Percentiles rank a stretch among this genome's conserved stretches.
phyloP scores from a whole-genome alignment of 2,888 invertebrate species.

The Eugnorisma glareosa region DNA sequence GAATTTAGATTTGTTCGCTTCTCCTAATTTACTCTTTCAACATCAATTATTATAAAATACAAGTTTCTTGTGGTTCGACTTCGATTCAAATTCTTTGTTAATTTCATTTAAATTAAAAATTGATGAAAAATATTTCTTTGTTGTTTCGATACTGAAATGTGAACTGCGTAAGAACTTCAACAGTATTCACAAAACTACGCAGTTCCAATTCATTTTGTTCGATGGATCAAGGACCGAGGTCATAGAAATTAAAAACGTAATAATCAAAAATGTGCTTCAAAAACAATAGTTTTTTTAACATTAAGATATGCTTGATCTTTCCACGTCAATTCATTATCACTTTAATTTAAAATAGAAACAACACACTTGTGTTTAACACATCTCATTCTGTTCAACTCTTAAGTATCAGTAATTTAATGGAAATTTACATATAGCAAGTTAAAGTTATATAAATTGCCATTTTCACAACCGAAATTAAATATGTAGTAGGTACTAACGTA shows the following conservation, averaged over 20 bases:
- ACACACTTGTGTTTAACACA: slow-evolving; percentile 88
- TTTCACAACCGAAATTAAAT: slow-evolving; percentile 91
- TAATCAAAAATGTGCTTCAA: slow-evolving; percentile 52
- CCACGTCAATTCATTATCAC: slow-evolving; percentile 79
- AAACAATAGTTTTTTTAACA: slow-evolving; percentile 60
- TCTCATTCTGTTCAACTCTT: slow-evolving; percentile 83
- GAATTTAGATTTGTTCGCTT: not conserved
- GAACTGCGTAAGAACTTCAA: slow-evolving; percentile 61
- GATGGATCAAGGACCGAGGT: slow-evolving; percentile 46
- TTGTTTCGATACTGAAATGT: slow-evolving; percentile 57
- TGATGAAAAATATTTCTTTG: slow-evolving; percentile 41
- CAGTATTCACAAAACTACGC: slow-evolving; percentile 62
- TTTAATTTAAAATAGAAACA: slow-evolving; percentile 81
- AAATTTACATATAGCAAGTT: slow-evolving; percentile 87
- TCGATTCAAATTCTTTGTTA: slow-evolving; percentile 30
- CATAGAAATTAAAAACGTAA: slow-evolving; percentile 58
- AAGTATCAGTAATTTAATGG: slow-evolving; percentile 84
- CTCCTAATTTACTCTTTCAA: slow-evolving; percentile 19
- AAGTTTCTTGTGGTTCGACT: slow-evolving; percentile 14
- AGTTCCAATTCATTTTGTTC: slow-evolving; percentile 59
- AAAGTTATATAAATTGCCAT: slow-evolving; percentile 89
- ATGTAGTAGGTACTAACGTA: slow-evolving; percentile 86
- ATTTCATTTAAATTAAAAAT: slow-evolving; percentile 37
- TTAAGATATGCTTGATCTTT: slow-evolving; percentile 83
- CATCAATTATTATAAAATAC: slow-evolving; percentile 16